These are phyloP conservation scores for Orbicella faveolata DNA, from an alignment of 64 coral and sea anemone genomes.

Conservation along the genomic window DNA sequence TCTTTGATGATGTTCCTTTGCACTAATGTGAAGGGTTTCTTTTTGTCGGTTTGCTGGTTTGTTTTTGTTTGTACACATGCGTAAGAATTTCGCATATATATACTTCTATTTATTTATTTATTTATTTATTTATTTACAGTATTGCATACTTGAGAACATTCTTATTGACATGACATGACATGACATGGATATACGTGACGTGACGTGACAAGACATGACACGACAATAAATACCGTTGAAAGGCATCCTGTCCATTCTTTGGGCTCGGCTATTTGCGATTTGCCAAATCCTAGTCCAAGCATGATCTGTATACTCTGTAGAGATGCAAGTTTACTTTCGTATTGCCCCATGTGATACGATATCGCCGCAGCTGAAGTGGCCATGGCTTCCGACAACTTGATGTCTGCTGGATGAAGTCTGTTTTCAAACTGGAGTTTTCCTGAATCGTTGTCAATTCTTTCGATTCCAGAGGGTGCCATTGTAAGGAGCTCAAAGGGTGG, in stretches of 20 bases:
- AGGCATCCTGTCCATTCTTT: background rate
- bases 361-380: slow-evolving; percentile 76
- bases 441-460: slow-evolving; percentile 46
- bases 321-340: slow-evolving; percentile 9
- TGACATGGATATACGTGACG: no score
- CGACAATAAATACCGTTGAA: background rate
- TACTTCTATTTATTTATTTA: no score
- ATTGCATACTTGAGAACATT: no score
- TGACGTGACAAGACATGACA: no score
- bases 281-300: slow-evolving; percentile 68
- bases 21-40: no score
- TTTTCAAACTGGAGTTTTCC: slow-evolving; percentile 29
- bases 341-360: slow-evolving; percentile 63
- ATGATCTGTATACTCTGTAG: slow-evolving; percentile 77
- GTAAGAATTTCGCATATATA: no score
- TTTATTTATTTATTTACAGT: background rate
- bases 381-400: slow-evolving; percentile 79
- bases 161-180: no score
- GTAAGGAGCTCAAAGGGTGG: slow-evolving; percentile 58
- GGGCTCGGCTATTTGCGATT: background rate
- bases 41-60: no score
- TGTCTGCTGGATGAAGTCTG: slow-evolving; percentile 55
- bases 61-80: no score
- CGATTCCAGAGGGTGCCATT: slow-evolving; percentile 53
- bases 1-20: no score